Base-by-base conservation (phyloP, 2,888 invertebrate genomes). In the Melinaea marsaeus region DNA sequence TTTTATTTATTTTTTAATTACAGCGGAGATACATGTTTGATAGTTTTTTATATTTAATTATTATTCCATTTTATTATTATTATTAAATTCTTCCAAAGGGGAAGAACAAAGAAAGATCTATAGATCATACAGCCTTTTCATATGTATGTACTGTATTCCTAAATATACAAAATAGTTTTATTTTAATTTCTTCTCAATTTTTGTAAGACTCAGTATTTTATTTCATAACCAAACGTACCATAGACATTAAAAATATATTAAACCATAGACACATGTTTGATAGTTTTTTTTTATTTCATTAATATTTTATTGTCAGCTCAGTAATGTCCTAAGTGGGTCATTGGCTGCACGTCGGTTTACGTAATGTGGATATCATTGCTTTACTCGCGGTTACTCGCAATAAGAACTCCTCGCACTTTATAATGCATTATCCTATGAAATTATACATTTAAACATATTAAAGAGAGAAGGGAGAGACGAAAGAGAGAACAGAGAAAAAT, bases 331-430 rank as follows among this genome's bases (percentile, higher is more conserved):
- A 88, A 83, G 84, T 88, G 75, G 86, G 88, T 85, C 88, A 88
- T 86, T 88, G 87, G 83, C 86, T 87, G 84, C 86, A 88, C 85
- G 85, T 86, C 80, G 76, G 57, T 72, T 89, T 86, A 85, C 84
- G 88, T 83, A 88, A 87, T 75, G 72, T 68, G 70, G 74, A 74
- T 42, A 5, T 42, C 9, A 75, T 74, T 67, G 62, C 69, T 70
- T 68, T 67, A 65, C 69, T 70, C 72, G 73, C 71, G 71, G 68
- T 74, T 73, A 66, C 68, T 71, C 69, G 66, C 64, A 69, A 60
- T 64, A 59, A 71, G 68, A 68, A 65, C 64, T 68, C 66, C 66
- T 71, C 69, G 70, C 71, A 66, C 67, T 69, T 73, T 69, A 71
- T 66, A 72, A 65, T 67, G 69, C 71, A 72, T 72, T 75, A 72